Base-by-base conservation (phyloP, 2,797 vertebrate genomes). In the Apogon talboti region DNA sequence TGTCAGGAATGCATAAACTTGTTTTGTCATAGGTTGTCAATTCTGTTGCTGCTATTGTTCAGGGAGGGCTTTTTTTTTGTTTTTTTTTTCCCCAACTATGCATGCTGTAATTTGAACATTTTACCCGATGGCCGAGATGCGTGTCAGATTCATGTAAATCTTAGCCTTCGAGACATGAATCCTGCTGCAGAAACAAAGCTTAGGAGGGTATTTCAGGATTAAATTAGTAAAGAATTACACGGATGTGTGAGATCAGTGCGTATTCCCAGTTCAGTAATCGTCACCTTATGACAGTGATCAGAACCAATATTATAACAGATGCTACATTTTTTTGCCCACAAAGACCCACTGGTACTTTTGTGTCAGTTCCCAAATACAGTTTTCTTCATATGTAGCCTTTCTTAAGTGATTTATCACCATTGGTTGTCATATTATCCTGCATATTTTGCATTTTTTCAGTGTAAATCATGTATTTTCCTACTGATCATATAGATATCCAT, bases 281-380 rank as follows among this genome's bases (percentile, higher is more conserved):
- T 75, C 33, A 60, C 59, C 65, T 70, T 43, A 66, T 75, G 62
- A 66, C 56, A 43, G 44, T 7, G n/a, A 79, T 77, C 51, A 74
- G 14, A 64, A 51, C 28, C 48, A 9, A 47, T 64, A 65, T 40
- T 0, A 1, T 2, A 80, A 66, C 85, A 69, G 66, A 61, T 71
- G 69, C 76, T 73, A 13, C 7, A 33, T n/a, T 7, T 33, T 79
- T 62, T 74, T 66, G 78, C 21, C 21, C 5, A 24, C 2, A 24
- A 24, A 24, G 21, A 24, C 2, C 21, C 21, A 5, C 21, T 24
- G 21, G 5, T 24, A 24, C 21, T 24, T 24, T 24, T 24, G 21
- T 24, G 21, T 2, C 2, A 24, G 21, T 24, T n/a, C n/a, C n/a
- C n/a, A n/a, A n/a, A n/a, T n/a, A n/a, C n/a, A n/a, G n/a, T n/a